Conservation (phyloP, 2,113 vertebrate species). For the Phaethon lepturus region DNA sequence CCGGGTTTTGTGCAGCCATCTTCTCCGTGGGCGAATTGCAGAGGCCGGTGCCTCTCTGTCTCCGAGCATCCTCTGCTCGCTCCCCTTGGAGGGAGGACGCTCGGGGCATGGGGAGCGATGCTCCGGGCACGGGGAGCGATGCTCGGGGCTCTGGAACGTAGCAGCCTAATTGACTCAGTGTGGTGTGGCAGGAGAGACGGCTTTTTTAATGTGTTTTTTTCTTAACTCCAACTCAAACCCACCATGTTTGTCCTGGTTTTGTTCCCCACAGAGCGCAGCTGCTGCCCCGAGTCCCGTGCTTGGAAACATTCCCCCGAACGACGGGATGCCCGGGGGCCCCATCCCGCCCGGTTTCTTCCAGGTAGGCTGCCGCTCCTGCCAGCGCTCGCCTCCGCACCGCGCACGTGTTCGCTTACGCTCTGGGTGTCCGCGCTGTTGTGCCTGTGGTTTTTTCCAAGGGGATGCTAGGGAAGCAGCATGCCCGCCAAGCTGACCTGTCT, state of each 20-base stretch:
- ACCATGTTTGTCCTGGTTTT: constrained; percentile 12
- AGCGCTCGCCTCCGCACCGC: not conserved
- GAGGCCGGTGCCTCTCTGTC: fast-evolving
- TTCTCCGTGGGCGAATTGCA: not conserved
- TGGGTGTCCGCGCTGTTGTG: constrained; percentile 27
- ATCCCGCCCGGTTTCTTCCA: constrained; percentile 90
- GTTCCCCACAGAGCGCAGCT: constrained; percentile 85
- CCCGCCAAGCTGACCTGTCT: constrained; percentile 21
- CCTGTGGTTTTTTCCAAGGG: not conserved
- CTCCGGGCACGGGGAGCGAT: too few species aligned
- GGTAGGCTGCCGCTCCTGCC: constrained; percentile 72
- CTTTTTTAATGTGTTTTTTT: not conserved
- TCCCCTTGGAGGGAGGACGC: fast-evolving
- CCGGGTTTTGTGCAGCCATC: not conserved
- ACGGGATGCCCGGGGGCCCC: constrained; percentile 87
- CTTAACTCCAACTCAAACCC: not conserved
- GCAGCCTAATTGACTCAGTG: not conserved
- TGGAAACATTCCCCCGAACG: constrained; percentile 90
- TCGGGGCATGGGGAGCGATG: not conserved
- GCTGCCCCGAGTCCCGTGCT: constrained; percentile 90
- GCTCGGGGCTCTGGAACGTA: not conserved
- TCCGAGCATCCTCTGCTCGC: fast-evolving
- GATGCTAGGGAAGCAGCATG: constrained; percentile 34
- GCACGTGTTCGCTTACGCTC: constrained; percentile 7
- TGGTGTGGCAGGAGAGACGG: not conserved